A percentile compares a stretch with the other conserved stretches of the same genome.
Evolutionary conservation across 2,113 vertebrate species (phyloP).

Genomic region (Neomonachus schauinslandi): DNA sequence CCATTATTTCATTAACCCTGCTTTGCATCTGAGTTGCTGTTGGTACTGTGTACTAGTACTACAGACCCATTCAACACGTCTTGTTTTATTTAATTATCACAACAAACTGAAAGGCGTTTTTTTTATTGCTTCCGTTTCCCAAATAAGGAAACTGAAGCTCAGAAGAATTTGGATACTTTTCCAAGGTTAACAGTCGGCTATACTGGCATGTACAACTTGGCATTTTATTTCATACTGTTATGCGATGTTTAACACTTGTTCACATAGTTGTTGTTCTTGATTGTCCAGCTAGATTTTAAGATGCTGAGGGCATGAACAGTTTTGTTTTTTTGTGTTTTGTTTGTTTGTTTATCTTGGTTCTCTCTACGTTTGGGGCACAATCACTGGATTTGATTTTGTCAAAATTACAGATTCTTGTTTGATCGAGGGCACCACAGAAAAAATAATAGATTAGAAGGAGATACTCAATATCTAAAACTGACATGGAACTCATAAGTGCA

Average conservation of each 20-base stretch:
- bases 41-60: not conserved
- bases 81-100: conserved; percentile 38
- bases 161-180: conserved; percentile 27
- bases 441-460: conserved; percentile 25
- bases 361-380: not conserved
- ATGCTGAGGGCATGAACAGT: not conserved
- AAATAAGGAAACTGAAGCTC: conserved; percentile 27
- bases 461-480: not conserved
- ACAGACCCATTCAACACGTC: not conserved
- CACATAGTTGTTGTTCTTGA: not conserved
- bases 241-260: not conserved
- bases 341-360: not conserved
- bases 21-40: conserved; percentile 20
- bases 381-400: not conserved
- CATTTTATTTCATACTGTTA: not conserved
- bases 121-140: conserved; percentile 4
- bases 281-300: conserved; percentile 19
- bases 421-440: not conserved
- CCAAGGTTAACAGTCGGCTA: not conserved
- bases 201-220: not conserved
- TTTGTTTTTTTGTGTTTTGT: not conserved
- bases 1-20: conserved; percentile 19
- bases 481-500: not conserved
- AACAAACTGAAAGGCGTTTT: conserved; percentile 36
- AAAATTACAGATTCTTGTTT: conserved; percentile 12